Conservation (phyloP, 1,140 invertebrate genomes). For the Bilobella aurantiaca region DNA sequence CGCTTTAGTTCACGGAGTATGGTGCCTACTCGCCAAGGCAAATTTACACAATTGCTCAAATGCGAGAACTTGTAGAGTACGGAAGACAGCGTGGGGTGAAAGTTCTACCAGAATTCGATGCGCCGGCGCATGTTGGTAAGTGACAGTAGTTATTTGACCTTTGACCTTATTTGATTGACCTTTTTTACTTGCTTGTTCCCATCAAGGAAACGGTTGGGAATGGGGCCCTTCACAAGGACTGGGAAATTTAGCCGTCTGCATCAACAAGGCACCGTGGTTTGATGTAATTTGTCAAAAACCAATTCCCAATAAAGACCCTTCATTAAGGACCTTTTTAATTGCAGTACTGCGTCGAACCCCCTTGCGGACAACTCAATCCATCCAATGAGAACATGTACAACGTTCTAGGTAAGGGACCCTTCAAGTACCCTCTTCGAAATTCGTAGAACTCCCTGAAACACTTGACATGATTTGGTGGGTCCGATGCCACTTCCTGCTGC, state of each 20-base stretch:
- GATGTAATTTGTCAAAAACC: not conserved
- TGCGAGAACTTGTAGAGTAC: slow-evolving; percentile 58
- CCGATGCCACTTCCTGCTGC: not conserved
- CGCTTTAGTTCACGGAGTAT: slow-evolving; percentile 48
- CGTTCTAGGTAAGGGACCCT: slow-evolving; percentile 44
- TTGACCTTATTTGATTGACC: not conserved
- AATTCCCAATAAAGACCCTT: not conserved
- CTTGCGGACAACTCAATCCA: slow-evolving; percentile 75
- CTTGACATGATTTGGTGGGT: not conserved
- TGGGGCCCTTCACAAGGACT: slow-evolving; percentile 51
- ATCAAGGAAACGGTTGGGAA: slow-evolving; percentile 76
- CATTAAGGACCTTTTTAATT: not conserved
- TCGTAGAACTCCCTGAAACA: not conserved
- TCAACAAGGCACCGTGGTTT: slow-evolving; percentile 62
- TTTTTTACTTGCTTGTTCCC: slow-evolving; percentile 34
- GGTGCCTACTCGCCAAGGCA: slow-evolving; percentile 60
- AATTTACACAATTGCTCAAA: slow-evolving; percentile 59
- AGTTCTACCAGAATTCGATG: slow-evolving; percentile 74
- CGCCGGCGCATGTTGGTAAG: slow-evolving; percentile 63
- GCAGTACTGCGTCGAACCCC: slow-evolving; percentile 67
- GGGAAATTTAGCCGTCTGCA: slow-evolving; percentile 44
- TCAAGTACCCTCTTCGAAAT: not conserved
- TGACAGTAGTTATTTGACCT: not conserved
- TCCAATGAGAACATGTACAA: slow-evolving; percentile 61
- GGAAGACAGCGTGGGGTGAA: slow-evolving; percentile 61